Base-by-base conservation (phyloP, 2,113 vertebrate species). In the Tauraco erythrolophus region DNA sequence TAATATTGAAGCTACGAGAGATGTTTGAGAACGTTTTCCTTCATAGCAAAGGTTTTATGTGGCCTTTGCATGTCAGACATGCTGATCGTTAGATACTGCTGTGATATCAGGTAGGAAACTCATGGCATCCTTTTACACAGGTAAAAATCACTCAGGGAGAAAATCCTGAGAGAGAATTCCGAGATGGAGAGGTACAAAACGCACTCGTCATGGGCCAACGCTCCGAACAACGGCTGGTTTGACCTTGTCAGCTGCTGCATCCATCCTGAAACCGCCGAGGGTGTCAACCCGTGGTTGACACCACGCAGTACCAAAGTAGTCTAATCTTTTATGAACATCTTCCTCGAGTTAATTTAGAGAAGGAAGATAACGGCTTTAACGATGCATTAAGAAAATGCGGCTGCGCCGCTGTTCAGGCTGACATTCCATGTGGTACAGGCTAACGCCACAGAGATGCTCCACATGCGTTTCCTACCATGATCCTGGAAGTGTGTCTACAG, bases 381-480 rank as follows among this genome's bases (percentile, higher is more conserved):
- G 6, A 33, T 0, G 19, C 30, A 14, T 24, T 37, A 6, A n/a
- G 65, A 41, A n/a, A 69, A 22, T 5, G 30, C 72, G 48, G 77
- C 41, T 27, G 24, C 41, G 14, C 9, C 53, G 2, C 30, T 0
- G 4, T 22, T 8, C 8, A 4, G 78, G 81, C 35, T 33, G 80
- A 27, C 31, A 2, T 10, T 33, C 60, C 57, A 2, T 0, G 0
- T 18, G 17, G 33, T 37, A 11, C 66, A 41, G 65, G 41, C 58
- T 28, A 14, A 9, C 3, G 10, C 2, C 61, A 11, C 7, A 1
- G 2, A 0, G 5, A 7, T 4, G 66, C 66, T 56, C 50, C 80
- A 5, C 3, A 1, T 1, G 19, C 50, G 5, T 39, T 50, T 39
- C n/a, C 33, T 19, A 0, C n/a, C 0, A 0, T 1, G 21, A 21